These are phyloP conservation scores for Phymatocera aterrima DNA, from an alignment of 2,888 invertebrate species.

Conservation along the genomic window DNA sequence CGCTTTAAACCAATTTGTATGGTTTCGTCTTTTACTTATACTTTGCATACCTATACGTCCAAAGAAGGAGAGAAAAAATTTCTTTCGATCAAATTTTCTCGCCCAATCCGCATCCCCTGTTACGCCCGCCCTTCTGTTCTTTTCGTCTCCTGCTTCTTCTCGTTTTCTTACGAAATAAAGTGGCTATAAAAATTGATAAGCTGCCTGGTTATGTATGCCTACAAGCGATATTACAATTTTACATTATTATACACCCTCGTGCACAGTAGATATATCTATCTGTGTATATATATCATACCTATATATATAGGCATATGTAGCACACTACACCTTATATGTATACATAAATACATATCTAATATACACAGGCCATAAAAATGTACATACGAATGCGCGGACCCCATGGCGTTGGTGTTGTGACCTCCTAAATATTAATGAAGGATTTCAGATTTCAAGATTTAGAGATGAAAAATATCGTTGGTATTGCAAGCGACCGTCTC, in stretches of 20 bases:
- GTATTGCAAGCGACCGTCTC: constrained; percentile 49
- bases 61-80: not conserved
- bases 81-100: not conserved
- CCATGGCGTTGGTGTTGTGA: constrained; percentile 37
- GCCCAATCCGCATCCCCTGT: not conserved
- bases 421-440: constrained; percentile 56
- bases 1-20: constrained; percentile 33
- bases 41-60: not conserved
- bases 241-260: constrained; percentile 22
- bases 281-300: not conserved
- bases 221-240: not conserved
- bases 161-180: not conserved
- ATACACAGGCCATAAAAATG: constrained; percentile 45
- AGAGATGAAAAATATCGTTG: constrained; percentile 56
- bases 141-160: no score
- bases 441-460: constrained; percentile 50
- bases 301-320: not conserved
- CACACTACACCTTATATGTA: no score
- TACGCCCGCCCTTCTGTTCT: no score
- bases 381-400: constrained; percentile 38
- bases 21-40: not conserved
- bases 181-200: constrained; percentile 32
- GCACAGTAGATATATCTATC: not conserved
- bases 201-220: not conserved
- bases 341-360: constrained; percentile 45